A percentile compares a stretch with the other conserved stretches of the same genome.
phyloP scores from a whole-genome alignment of 2,113 vertebrate genomes.

The Hippocampus barbouri region DNA sequence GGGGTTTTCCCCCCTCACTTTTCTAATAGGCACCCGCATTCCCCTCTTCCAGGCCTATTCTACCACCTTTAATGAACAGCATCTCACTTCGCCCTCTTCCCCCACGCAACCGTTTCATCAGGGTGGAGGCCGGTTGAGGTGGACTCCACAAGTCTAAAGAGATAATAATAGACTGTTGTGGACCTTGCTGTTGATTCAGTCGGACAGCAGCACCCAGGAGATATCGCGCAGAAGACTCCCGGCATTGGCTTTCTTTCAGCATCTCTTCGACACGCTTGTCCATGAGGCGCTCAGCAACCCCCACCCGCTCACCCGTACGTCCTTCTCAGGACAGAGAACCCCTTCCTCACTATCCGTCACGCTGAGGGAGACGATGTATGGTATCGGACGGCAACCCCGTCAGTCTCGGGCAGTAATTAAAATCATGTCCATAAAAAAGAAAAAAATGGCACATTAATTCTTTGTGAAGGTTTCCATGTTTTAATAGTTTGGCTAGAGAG shows the following conservation, averaged over 20 bases:
- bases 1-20: neutral
- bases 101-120: conserved; percentile 58
- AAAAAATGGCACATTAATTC: conserved; percentile 44
- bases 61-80: conserved; percentile 11
- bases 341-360: conserved; percentile 26
- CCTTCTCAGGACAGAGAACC: conserved; percentile 33
- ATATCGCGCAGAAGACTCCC: conserved; percentile 38
- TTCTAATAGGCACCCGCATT: conserved; percentile 25
- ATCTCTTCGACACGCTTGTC: conserved; percentile 47
- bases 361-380: conserved; percentile 47
- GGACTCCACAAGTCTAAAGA: conserved; percentile 65
- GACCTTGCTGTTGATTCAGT: conserved; percentile 67
- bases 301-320: conserved; percentile 16
- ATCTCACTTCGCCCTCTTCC: conserved; percentile 27
- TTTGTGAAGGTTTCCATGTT: conserved; percentile 31
- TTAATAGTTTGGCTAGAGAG: conserved; percentile 38
- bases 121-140: conserved; percentile 53
- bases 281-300: conserved; percentile 35
- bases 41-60: neutral
- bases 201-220: conserved; percentile 67
- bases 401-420: conserved; percentile 56
- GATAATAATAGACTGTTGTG: conserved; percentile 72
- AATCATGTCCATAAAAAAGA: conserved; percentile 33
- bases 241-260: conserved; percentile 56
- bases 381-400: conserved; percentile 38